Base-by-base conservation (phyloP, 2,888 invertebrate genomes). In the Clostera curtula region DNA sequence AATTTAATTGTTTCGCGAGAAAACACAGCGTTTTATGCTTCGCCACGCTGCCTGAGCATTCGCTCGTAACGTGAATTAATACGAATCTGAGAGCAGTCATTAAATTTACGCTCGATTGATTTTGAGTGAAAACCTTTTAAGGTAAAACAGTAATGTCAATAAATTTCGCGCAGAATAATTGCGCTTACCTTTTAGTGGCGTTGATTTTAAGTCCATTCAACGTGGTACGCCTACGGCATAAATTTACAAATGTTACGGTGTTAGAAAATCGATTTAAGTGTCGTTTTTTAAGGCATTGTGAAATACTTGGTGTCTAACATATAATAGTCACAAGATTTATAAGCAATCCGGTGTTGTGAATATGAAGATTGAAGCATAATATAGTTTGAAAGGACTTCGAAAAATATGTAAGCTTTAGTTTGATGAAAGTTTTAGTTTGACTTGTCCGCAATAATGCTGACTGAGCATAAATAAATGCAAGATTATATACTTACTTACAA, bases 1-100 rank as follows among this genome's bases (percentile, higher is more conserved):
- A 73, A 76, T 79, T 79, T 73, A 76, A 79, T 82, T 80, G 73
- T 79, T 74, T 75, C 70, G 68, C 67, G 56, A 63, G 68, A 73
- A 73, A 76, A 70, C 62, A 64, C 63, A 56, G 54, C 56, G 52
- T 68, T 75, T 67, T 56, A 67, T 62, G 66, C 68, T 56, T 54
- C 58, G 54, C 44, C 61, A 62, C 69, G 59, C 67, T 50, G 40
- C 35, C 50, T 58, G 56, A 62, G 68, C 62, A 58, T 61, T 64
- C 53, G 52, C 56, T 61, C 56, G 63, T 63, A 59, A 67, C 63
- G 58, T 60, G 66, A 71, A 71, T 75, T 74, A 76, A 75, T 69
- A 66, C 60, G 66, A 71, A 70, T 71, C 58, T 69, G 67, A 73
- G 72, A 70, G 73, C 72, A 73, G 67, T 74, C 80, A 79, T 82